A percentile compares a stretch with the other conserved stretches of the same genome.
Conservation (phyloP, 2,113 vertebrate genomes). For the Sapayoa aenigma region DNA sequence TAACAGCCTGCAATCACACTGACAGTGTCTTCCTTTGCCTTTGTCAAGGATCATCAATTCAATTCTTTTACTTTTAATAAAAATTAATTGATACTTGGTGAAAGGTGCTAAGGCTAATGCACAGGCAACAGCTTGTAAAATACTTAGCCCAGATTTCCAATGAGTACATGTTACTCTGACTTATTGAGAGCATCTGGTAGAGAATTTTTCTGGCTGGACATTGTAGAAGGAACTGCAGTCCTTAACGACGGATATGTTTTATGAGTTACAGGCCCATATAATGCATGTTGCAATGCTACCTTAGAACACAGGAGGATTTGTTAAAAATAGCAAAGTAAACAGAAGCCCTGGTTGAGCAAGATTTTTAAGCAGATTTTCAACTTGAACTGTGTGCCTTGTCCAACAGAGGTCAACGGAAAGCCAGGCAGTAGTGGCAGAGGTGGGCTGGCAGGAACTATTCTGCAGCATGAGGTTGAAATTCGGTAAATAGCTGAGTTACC, state of each 20-base stretch:
- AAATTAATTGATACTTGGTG: not conserved
- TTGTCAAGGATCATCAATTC: not conserved
- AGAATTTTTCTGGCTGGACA: not conserved
- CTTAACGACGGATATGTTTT: fast-evolving
- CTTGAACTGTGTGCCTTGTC: not conserved
- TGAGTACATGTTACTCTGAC: not conserved
- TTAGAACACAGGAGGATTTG: not conserved
- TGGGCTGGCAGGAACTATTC: not conserved
- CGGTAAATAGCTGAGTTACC: not conserved
- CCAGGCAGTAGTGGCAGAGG: not conserved
- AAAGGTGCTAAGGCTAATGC: not conserved
- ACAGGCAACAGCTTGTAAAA: not conserved
- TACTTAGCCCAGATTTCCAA: not conserved
- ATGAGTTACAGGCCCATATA: not conserved
- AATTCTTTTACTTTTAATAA: not conserved
- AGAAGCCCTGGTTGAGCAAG: not conserved
- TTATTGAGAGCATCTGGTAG: not conserved
- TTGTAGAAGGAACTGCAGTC: not conserved
- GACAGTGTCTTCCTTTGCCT: not conserved
- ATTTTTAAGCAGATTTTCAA: not conserved
- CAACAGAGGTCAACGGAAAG: not conserved
- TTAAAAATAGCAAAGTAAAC: not conserved
- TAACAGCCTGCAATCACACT: not conserved
- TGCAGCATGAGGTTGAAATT: not conserved
- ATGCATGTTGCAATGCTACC: not conserved